Conservation (phyloP, 2,888 invertebrate genomes). For the Trisateles emortualis region DNA sequence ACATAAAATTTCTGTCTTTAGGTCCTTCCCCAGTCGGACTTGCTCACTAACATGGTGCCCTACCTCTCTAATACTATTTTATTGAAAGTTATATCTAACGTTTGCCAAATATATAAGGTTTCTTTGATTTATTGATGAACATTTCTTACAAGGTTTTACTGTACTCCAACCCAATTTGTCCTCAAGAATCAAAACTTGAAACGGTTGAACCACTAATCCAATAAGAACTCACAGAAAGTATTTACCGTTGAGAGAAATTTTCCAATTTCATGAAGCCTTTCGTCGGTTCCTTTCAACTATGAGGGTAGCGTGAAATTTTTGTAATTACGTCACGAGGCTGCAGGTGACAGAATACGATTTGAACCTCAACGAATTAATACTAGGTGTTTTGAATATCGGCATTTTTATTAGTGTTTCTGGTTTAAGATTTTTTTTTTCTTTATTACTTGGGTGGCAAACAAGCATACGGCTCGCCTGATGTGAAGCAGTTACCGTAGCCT, state of each 20-base stretch:
- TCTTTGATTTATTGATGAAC: neutral
- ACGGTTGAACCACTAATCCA: neutral
- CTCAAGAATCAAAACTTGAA: conserved; percentile 1
- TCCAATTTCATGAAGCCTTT: conserved; percentile 36
- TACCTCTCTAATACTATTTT: too few relatives aligned
- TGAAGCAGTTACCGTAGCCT: too few relatives aligned
- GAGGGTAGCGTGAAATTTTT: conserved; percentile 39
- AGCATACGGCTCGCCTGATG: too few relatives aligned
- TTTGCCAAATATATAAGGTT: neutral
- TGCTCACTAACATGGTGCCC: too few relatives aligned
- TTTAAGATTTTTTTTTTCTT: too few relatives aligned
- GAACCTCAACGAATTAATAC: conserved; percentile 27
- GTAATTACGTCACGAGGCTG: conserved; percentile 51
- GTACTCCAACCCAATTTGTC: neutral
- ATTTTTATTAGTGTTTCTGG: neutral
- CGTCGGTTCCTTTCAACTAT: conserved; percentile 26
- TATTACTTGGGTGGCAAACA: too few relatives aligned
- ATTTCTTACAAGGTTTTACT: neutral
- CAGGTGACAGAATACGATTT: conserved; percentile 54
- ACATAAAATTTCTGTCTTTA: too few relatives aligned
- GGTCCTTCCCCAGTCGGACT: too few relatives aligned
- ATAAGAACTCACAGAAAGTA: conserved; percentile 15
- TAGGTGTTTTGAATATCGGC: conserved; percentile 10
- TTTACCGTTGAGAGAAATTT: conserved; percentile 32
- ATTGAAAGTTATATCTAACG: too few relatives aligned